Evolutionary conservation across 2,888 invertebrate genomes (phyloP).

Genomic region (Crematogaster levior): DNA sequence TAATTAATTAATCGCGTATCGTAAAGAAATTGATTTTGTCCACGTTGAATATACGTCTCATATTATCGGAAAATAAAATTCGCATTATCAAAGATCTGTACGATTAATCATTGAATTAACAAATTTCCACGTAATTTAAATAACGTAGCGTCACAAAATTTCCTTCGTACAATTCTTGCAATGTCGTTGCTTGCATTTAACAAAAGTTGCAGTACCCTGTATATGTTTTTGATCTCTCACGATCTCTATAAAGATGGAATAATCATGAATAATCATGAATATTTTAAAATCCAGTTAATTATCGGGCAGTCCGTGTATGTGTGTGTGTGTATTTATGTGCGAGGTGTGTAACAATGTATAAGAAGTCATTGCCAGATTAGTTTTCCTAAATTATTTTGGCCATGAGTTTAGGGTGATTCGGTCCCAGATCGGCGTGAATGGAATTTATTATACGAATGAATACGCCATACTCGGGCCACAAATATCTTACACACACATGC

Average conservation of each 20-base stretch:
- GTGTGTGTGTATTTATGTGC: conserved; percentile 46
- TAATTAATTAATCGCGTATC: conserved; percentile 46
- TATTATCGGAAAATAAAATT: neutral
- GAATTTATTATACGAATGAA: neutral
- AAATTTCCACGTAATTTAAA: neutral
- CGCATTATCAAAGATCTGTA: neutral
- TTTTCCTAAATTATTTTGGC: conserved; percentile 70
- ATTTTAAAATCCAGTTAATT: conserved; percentile 31
- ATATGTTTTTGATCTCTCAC: neutral
- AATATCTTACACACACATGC: conserved; percentile 39
- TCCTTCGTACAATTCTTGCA: neutral
- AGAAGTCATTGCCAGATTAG: conserved; percentile 66
- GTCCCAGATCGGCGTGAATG: conserved; percentile 8
- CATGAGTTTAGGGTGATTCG: conserved; percentile 65
- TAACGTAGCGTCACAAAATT: neutral
- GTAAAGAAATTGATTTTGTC: neutral
- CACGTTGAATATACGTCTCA: neutral
- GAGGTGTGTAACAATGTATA: conserved; percentile 32
- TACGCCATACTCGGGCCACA: neutral
- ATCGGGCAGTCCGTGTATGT: conserved; percentile 35
- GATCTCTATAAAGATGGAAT: conserved; percentile 5
- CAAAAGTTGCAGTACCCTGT: neutral
- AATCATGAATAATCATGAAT: neutral
- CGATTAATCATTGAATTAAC: neutral
- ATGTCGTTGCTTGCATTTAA: neutral